Evolutionary conservation across 2,113 vertebrate genomes (phyloP).

Genomic region (Paratilapia polleni): DNA sequence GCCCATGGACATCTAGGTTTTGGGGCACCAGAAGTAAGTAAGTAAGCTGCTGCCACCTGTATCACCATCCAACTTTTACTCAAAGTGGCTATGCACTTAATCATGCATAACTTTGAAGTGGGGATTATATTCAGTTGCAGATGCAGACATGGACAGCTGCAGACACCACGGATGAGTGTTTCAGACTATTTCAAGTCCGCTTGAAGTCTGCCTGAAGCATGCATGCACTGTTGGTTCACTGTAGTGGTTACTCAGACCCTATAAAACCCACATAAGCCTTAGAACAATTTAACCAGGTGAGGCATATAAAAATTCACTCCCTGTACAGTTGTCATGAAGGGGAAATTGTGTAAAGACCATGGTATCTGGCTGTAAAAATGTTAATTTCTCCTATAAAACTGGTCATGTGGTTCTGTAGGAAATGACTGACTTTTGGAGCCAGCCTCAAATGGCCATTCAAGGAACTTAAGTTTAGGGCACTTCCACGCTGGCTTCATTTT

Average conservation of each 20-base stretch:
- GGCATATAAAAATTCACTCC: too few relatives aligned
- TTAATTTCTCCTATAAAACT: background rate
- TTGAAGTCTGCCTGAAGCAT: too few relatives aligned
- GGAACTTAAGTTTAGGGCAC: background rate
- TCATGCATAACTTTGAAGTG: background rate
- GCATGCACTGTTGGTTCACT: too few relatives aligned
- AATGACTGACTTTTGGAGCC: background rate
- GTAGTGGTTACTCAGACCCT: background rate
- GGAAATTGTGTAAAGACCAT: too few relatives aligned
- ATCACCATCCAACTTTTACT: background rate
- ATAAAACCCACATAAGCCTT: background rate
- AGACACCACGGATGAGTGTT: background rate
- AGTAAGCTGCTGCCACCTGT: too few relatives aligned
- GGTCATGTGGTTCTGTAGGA: background rate
- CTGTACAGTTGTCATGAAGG: too few relatives aligned
- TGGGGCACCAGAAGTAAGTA: too few relatives aligned
- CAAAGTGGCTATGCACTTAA: background rate
- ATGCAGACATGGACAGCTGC: background rate
- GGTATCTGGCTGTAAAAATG: background rate
- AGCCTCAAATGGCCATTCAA: background rate
- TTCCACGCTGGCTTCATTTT: background rate
- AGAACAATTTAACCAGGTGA: background rate
- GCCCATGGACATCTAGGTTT: background rate
- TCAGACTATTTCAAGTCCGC: too few relatives aligned
- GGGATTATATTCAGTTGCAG: background rate